A percentile compares a stretch with the other conserved stretches of the same genome.
Evolutionary conservation across 2,113 vertebrate genomes (phyloP).

Genomic region (Antennarius striatus): DNA sequence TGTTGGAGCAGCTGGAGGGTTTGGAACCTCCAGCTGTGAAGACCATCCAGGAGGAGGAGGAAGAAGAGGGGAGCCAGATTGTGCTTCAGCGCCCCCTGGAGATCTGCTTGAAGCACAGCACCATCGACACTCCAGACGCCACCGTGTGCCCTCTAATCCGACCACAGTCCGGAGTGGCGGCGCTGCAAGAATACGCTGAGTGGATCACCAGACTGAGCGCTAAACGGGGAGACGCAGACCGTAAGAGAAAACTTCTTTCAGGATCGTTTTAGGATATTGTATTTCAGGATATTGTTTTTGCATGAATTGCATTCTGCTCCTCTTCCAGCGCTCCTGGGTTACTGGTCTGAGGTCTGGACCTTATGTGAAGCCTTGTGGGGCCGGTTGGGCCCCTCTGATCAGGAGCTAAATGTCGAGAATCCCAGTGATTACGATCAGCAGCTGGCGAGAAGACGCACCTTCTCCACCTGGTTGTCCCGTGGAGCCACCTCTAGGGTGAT

Average conservation of each 20-base stretch:
- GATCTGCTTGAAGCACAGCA: slow-evolving; percentile 89
- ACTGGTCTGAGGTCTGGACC: slow-evolving; percentile 91
- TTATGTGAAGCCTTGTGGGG: slow-evolving; percentile 93
- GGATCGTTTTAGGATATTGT: too few relatives aligned
- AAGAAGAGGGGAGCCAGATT: slow-evolving; percentile 61
- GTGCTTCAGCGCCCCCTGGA: slow-evolving; percentile 87
- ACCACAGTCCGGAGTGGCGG: slow-evolving; percentile 83
- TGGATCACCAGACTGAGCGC: slow-evolving; percentile 81
- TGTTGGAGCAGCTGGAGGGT: slow-evolving; percentile 84
- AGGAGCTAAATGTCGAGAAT: slow-evolving; percentile 60
- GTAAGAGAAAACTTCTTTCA: slow-evolving; percentile 62
- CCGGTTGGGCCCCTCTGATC: slow-evolving; percentile 77
- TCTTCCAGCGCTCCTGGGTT: slow-evolving; percentile 77
- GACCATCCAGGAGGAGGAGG: slow-evolving; percentile 34
- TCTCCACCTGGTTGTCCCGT: slow-evolving; percentile 88
- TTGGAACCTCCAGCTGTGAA: slow-evolving; percentile 62
- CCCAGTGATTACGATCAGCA: slow-evolving; percentile 77
- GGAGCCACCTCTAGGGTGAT: slow-evolving; percentile 82
- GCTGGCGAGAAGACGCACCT: slow-evolving; percentile 85
- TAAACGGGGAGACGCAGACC: slow-evolving; percentile 59
- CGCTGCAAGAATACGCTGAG: slow-evolving; percentile 88
- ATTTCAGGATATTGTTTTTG: neutral
- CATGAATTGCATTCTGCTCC: neutral
- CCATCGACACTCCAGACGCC: slow-evolving; percentile 76
- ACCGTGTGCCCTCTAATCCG: slow-evolving; percentile 82